Conservation (phyloP, 2,888 invertebrate genomes). For the Hartigia nigra region DNA sequence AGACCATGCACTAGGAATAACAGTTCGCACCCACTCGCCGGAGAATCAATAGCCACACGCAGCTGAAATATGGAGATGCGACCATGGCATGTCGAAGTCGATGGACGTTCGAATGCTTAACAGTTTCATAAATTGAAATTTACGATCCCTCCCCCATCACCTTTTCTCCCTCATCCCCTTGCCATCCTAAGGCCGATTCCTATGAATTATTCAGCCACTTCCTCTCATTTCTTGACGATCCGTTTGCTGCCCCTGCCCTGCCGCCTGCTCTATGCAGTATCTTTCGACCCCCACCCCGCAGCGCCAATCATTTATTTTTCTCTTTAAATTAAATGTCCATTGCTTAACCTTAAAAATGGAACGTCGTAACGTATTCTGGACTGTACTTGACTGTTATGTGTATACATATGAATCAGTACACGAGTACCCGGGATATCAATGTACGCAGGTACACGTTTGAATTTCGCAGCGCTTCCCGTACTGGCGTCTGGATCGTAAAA, state of each 20-base stretch:
- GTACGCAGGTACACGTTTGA: constrained; percentile 29
- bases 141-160: constrained; percentile 35
- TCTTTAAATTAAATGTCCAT: constrained; percentile 36
- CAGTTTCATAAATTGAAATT: constrained; percentile 62
- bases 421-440: constrained; percentile 22
- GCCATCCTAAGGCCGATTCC: constrained; percentile 22
- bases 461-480: not conserved
- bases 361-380: not conserved
- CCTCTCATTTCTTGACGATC: not conserved
- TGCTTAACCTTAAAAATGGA: not conserved
- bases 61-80: constrained; percentile 13
- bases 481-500: not conserved
- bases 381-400: not conserved
- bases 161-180: constrained; percentile 19
- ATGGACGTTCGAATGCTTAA: constrained; percentile 40
- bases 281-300: not conserved
- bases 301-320: constrained; percentile 10
- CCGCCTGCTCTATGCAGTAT: not conserved
- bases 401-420: not conserved
- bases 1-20: not conserved
- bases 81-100: constrained; percentile 21
- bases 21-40: not conserved
- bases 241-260: not conserved
- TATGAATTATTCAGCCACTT: constrained; percentile 6
- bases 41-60: constrained; percentile 1